phyloP scores from a whole-genome alignment of 2,113 vertebrate genomes.

The Dromas ardeola region DNA sequence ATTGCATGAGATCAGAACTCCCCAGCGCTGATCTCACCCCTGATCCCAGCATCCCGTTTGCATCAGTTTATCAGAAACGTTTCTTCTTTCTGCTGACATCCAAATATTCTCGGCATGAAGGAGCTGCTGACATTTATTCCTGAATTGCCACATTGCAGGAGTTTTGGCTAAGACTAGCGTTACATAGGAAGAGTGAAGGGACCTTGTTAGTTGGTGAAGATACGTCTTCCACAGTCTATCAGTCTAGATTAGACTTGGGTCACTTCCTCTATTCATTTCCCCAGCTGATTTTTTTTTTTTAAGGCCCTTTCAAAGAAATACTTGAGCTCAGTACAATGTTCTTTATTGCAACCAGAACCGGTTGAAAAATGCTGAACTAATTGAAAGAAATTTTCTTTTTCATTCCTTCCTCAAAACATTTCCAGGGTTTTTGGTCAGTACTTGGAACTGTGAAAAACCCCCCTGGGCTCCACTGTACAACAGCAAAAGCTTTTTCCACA shows the following conservation, averaged over 20 bases:
- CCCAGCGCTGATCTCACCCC: not conserved
- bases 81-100: not conserved
- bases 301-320: conserved; percentile 15
- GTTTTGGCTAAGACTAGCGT: not conserved
- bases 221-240: not conserved
- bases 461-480: not conserved
- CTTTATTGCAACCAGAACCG: conserved; percentile 44
- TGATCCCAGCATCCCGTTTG: not conserved
- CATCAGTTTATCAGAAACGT: not conserved
- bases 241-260: conserved; percentile 7
- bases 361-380: conserved; percentile 45
- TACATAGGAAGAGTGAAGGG: not conserved
- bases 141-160: not conserved
- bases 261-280: conserved; percentile 30
- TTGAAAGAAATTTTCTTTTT: conserved; percentile 25
- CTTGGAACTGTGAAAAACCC: not conserved
- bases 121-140: conserved; percentile 19
- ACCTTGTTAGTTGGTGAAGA: not conserved
- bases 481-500: not conserved
- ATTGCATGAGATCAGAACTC: not conserved
- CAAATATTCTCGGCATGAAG: not conserved
- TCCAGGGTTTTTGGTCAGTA: conserved; percentile 32
- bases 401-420: conserved; percentile 24
- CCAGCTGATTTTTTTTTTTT: not conserved
- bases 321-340: not conserved